These are phyloP conservation scores for Schizopygopsis pylzovi DNA, from an alignment of 2,797 vertebrate genomes.

Conservation along the genomic window DNA sequence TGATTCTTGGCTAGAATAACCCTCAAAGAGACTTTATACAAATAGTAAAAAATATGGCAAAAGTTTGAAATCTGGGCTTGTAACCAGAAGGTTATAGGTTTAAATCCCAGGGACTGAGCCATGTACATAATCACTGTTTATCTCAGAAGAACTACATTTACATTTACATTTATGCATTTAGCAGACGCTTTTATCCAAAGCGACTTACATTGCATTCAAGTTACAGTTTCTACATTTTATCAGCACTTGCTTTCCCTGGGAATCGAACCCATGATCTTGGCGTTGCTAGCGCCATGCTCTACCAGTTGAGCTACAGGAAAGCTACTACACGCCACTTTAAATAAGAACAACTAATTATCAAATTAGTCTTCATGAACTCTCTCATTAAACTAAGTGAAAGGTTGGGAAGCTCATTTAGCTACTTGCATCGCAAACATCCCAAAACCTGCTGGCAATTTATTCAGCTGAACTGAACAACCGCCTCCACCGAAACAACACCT, in stretches of 20 bases:
- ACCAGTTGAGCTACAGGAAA: no score
- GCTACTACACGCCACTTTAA: neutral
- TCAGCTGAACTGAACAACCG: constrained; percentile 19
- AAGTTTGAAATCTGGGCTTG: neutral
- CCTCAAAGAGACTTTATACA: neutral
- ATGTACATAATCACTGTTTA: no score
- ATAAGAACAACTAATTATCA: constrained; percentile 4
- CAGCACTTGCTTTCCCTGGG: no score
- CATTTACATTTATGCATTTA: no score
- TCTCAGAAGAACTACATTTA: no score
- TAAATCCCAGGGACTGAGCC: neutral
- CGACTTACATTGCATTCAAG: no score
- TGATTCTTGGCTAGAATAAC: neutral
- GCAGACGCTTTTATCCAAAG: no score
- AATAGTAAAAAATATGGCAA: neutral
- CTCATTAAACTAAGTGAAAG: constrained; percentile 14
- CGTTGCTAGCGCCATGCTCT: no score
- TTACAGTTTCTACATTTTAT: no score
- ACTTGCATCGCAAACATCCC: constrained; percentile 23
- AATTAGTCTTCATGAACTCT: neutral
- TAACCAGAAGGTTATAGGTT: neutral
- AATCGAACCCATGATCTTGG: no score
- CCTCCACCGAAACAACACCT: constrained; percentile 7
- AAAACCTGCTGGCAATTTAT: constrained; percentile 27
- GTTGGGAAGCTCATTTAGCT: neutral